Evolutionary conservation across 1,140 invertebrate species (phyloP).

Genomic region (Leptinotarsa defecta): DNA sequence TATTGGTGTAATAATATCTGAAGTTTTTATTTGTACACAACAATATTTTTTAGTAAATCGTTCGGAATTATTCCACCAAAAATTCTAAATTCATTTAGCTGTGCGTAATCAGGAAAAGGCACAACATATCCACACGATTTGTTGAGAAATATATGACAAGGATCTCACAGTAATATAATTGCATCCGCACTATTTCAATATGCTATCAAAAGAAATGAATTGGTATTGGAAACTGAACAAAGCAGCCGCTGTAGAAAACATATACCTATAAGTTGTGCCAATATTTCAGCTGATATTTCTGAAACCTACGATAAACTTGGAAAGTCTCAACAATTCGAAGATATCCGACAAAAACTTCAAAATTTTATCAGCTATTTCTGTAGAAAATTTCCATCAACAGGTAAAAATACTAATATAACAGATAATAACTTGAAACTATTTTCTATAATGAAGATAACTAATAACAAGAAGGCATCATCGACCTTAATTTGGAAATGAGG

Average conservation of each 20-base stretch:
- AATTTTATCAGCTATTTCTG: not conserved
- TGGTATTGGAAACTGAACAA: not conserved
- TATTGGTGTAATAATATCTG: constrained; percentile 25
- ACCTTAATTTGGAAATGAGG: not conserved
- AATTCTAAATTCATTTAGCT: constrained; percentile 17
- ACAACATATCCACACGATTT: constrained; percentile 39
- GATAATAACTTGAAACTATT: not conserved
- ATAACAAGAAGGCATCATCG: not conserved
- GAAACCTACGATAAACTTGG: constrained; percentile 27
- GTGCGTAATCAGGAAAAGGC: constrained; percentile 36
- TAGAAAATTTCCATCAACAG: not conserved
- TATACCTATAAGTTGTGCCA: constrained; percentile 32
- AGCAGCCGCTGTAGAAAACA: constrained; percentile 20
- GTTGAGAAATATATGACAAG: constrained; percentile 25
- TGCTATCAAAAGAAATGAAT: no score
- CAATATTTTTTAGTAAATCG: not conserved
- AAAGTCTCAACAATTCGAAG: constrained; percentile 3
- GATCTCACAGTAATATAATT: not conserved
- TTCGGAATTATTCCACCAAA: constrained; percentile 21
- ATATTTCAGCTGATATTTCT: constrained; percentile 35
- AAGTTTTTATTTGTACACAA: not conserved
- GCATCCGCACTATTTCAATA: not conserved
- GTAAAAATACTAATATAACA: not conserved
- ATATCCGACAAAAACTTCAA: not conserved
- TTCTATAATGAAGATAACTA: not conserved